A percentile compares a stretch with the other conserved stretches of the same genome.
Conservation (phyloP, 1,140 invertebrate species). For the Brachionus sp. region DNA sequence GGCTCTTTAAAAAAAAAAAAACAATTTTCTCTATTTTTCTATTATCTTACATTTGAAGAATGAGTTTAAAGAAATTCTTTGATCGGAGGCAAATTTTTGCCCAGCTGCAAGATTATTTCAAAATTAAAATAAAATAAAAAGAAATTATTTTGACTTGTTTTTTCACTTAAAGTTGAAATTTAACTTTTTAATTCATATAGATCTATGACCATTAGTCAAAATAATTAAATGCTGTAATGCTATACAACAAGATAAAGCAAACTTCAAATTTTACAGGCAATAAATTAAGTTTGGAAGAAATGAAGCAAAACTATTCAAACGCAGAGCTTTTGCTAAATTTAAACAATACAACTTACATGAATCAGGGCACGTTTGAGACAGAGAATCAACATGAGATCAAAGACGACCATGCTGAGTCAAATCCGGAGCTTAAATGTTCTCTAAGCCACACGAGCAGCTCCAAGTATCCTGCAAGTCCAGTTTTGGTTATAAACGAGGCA, state of each 20-base stretch:
- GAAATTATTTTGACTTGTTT: too few relatives aligned
- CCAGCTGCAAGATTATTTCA: too few relatives aligned
- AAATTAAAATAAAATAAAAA: too few relatives aligned
- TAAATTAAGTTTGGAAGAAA: background rate
- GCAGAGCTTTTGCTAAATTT: background rate
- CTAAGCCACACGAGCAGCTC: background rate
- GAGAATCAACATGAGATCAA: background rate
- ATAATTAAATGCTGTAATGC: background rate
- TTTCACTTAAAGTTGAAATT: background rate
- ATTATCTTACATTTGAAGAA: too few relatives aligned
- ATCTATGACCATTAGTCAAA: background rate
- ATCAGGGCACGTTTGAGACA: background rate
- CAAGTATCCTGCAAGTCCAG: background rate
- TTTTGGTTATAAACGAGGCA: background rate
- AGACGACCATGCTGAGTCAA: background rate
- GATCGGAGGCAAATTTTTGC: too few relatives aligned
- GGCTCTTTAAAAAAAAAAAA: too few relatives aligned
- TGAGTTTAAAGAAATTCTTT: too few relatives aligned
- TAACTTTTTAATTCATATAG: background rate
- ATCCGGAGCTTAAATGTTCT: background rate
- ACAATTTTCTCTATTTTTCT: too few relatives aligned
- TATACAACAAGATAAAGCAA: background rate
- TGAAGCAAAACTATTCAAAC: constrained; percentile 10
- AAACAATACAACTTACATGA: background rate
- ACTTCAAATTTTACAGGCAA: background rate